Evolutionary conservation across 2,113 vertebrate species (phyloP), one percentile per base, ranked within the genome.

Genomic region (Eolophus roseicapilla): DNA sequence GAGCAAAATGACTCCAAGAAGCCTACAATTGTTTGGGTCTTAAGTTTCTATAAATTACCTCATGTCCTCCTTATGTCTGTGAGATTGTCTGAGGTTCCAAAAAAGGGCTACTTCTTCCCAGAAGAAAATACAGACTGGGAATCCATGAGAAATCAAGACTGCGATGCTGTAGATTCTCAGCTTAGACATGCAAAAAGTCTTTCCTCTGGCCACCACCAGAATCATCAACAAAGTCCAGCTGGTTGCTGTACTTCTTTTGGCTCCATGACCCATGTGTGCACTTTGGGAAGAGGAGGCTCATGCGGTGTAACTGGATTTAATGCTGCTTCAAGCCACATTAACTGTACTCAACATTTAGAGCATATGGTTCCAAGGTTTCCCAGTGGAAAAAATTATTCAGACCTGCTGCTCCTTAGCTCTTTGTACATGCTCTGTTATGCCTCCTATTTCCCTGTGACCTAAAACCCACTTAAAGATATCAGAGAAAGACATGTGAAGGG

Each of bases 241-340:
- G 95, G 47, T 87, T 75, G 55, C 74, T 76, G 39, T 43, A 46
- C 74, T 89, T 41, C 67, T 92, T 89, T 96, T 92, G 92, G 65
- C 88, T 89, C 46, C 41, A 16, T 85, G 81, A 95, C 81, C 95
- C n/a, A 46, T 43, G 62, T 37, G 62, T 63, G 44, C 74, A 80
- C 53, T 82, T 67, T 91, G 86, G n/a, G 49, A 85, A 84, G 80
- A 92, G 49, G 59, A 43, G 63, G 31, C 18, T 89, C 44, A 46
- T 62, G 57, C 74, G 67, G 74, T 69, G 73, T 82, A 87, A 92
- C 86, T 69, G 77, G 82, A 90, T 90, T 96, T 93, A 91, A 96
- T 76, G 62, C 69, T 95, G 24, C 88, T 92, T 93, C 70, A 96
- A 96, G 83, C 57, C 83, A 70, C 41, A 55, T 74, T 95, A 93